A percentile compares a stretch with the other conserved stretches of the same genome.
Conservation (phyloP, 2,888 invertebrate species). For the Perizoma affinitatum region DNA sequence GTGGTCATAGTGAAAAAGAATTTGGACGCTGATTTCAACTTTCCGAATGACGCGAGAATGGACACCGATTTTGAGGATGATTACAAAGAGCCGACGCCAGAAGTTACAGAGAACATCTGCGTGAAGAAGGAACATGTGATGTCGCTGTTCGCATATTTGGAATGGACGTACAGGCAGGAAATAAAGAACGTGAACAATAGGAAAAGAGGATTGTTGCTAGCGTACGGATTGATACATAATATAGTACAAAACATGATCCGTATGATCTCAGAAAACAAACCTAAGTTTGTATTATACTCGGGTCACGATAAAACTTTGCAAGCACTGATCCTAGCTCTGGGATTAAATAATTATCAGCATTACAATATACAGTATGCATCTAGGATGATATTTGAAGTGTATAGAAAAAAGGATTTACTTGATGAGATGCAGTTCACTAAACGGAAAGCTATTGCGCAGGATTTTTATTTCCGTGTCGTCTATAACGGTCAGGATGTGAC, state of each 20-base stretch:
- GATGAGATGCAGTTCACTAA: slow-evolving; percentile 82
- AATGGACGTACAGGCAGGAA: slow-evolving; percentile 90
- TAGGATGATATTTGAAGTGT: slow-evolving; percentile 94
- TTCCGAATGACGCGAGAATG: slow-evolving; percentile 74
- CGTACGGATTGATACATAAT: slow-evolving; percentile 93
- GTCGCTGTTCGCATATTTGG: slow-evolving; percentile 91
- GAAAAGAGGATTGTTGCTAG: slow-evolving; percentile 87
- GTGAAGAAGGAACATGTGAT: slow-evolving; percentile 89
- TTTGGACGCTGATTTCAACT: slow-evolving; percentile 80
- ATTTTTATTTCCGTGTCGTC: slow-evolving; percentile 92
- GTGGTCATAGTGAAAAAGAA: slow-evolving; percentile 79
- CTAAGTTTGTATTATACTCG: slow-evolving; percentile 91
- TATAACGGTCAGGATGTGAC: slow-evolving; percentile 95
- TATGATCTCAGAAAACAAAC: slow-evolving; percentile 90
- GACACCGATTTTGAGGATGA: slow-evolving; percentile 78
- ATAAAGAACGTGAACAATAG: slow-evolving; percentile 85
- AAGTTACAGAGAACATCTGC: slow-evolving; percentile 78
- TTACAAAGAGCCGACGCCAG: slow-evolving; percentile 70
- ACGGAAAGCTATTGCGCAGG: slow-evolving; percentile 84
- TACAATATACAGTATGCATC: slow-evolving; percentile 93
- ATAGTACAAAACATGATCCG: slow-evolving; percentile 91
- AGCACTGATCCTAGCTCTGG: slow-evolving; percentile 91
- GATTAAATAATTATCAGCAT: slow-evolving; percentile 85
- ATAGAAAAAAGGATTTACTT: slow-evolving; percentile 84
- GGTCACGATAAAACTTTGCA: slow-evolving; percentile 97